Conservation (phyloP, 2,113 vertebrate species). For the Buteo buteo region DNA sequence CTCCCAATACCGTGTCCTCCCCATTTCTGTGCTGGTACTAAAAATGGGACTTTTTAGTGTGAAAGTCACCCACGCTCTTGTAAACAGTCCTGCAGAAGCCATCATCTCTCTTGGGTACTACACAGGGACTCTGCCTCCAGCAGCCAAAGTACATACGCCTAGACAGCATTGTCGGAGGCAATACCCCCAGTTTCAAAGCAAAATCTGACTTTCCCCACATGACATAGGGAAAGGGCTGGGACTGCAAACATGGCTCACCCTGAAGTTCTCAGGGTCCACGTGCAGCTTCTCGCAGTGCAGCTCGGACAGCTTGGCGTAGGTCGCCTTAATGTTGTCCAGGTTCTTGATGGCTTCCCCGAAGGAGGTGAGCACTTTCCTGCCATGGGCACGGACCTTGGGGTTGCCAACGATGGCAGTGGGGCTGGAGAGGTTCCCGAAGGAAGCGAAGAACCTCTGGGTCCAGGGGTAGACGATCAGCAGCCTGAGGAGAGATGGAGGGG, state of each 20-base stretch:
- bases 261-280: constrained; percentile 82
- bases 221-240: neutral
- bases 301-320: constrained; percentile 75
- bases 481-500: neutral
- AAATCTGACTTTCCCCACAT: neutral
- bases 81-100: neutral
- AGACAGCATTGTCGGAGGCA: rapidly evolving
- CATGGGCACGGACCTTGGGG: constrained; percentile 74
- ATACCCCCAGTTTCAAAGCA: no score
- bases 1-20: neutral
- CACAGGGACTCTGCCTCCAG: neutral
- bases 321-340: constrained; percentile 75
- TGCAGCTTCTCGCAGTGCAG: constrained; percentile 87
- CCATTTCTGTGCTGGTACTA: neutral
- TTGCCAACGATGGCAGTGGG: constrained; percentile 74
- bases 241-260: neutral
- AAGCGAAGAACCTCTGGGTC: constrained; percentile 74
- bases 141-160: neutral
- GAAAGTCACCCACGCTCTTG: neutral
- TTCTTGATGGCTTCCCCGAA: constrained; percentile 78
- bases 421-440: constrained; percentile 82
- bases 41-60: neutral
- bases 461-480: constrained; percentile 81
- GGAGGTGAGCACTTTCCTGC: constrained; percentile 75
- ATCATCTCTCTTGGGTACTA: rapidly evolving